Base-by-base conservation (phyloP, 2,888 invertebrate genomes). In the Drosophila histrio region DNA sequence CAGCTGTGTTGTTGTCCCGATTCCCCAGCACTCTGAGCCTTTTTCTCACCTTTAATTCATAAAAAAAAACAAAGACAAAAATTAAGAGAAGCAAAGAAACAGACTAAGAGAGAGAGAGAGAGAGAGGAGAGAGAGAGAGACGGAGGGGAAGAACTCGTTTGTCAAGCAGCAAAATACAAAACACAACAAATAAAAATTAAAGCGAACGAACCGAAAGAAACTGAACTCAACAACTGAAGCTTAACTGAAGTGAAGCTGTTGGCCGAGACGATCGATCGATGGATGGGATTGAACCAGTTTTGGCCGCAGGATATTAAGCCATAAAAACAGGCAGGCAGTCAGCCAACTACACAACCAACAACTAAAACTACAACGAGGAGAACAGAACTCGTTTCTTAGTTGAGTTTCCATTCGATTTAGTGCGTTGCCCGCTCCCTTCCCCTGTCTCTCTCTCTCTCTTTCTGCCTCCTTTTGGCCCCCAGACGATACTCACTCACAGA, bases 251-350 rank as follows among this genome's bases (percentile, higher is more conserved):
- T 19, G 44, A 22, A 44, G 44, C 17, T 44, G 17, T 44, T 67
- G 44, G 52, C 19, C 52, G 38, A 39, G 58, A 47, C 65, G 76
- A 62, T 50, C 79, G 59, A 67, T 79, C 77, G 73, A 58, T 77
- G 68, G 41, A 67, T 63, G 52, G 52, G 57, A 52, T 66, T 85
- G 83, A 81, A 81, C 81, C 87, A 81, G 81, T 81, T 81, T 81
- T 82, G 50, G 41, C 86, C 69, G 76, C 86, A 81, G 87, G 81
- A 81, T 81, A 81, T 81, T 81, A 69, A 81, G 86, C 79, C 76
- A 81, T 81, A 82, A 81, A 77, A 82, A 64, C 64, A 68, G 49
- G 73, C 76, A 64, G 36, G 73, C 76, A 64, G 36, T 34, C 28
- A 50, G 44, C 39, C 64, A 56, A 73, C 52, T 54, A 62, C 21